These are phyloP conservation scores for Paguma larvata DNA, from an alignment of 2,797 vertebrate species.

Conservation along the genomic window DNA sequence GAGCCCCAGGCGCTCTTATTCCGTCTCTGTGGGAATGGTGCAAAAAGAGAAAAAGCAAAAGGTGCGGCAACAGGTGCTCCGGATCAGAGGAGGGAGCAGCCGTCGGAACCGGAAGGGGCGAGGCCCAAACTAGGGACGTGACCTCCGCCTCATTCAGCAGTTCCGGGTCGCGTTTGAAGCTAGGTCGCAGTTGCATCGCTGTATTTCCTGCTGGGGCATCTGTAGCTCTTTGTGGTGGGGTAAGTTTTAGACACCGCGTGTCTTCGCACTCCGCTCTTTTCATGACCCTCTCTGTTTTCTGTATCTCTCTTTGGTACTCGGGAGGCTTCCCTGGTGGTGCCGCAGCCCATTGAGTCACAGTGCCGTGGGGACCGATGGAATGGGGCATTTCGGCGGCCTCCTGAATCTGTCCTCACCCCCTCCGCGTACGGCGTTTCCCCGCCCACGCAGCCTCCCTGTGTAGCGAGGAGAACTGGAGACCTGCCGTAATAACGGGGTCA, in stretches of 20 bases:
- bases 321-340: background rate
- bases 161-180: background rate
- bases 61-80: background rate
- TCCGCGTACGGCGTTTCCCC: accelerated
- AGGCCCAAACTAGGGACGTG: background rate
- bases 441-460: background rate
- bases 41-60: background rate
- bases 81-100: background rate
- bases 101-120: accelerated
- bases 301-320: background rate
- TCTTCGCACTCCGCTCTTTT: accelerated
- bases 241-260: accelerated
- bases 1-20: background rate
- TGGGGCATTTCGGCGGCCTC: background rate
- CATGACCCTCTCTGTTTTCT: background rate
- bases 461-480: background rate
- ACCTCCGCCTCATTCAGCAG: background rate
- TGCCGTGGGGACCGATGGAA: too few relatives aligned
- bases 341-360: background rate
- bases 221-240: accelerated
- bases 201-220: accelerated
- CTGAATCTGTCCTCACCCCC: background rate
- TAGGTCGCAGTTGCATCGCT: background rate
- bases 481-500: accelerated
- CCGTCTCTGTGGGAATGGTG: background rate